phyloP scores from a whole-genome alignment of 2,888 invertebrate species.

The Phortica magna region DNA sequence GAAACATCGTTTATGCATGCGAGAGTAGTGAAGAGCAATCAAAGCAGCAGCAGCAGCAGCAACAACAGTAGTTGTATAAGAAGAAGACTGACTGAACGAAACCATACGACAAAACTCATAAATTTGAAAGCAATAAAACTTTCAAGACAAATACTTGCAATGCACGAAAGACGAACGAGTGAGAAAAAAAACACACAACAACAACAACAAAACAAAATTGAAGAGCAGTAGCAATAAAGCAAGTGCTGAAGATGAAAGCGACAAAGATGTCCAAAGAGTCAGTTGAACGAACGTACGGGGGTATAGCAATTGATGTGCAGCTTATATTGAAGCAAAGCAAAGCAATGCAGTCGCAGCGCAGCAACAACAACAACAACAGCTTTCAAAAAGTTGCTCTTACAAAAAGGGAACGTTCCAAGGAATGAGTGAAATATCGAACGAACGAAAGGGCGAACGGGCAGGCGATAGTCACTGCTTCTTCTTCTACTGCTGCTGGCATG shows the following conservation, averaged over 20 bases:
- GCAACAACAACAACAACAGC: no score
- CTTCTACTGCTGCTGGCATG: no score
- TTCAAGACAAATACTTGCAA: slow-evolving; percentile 75
- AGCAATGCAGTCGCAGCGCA: no score
- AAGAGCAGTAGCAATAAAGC: neutral
- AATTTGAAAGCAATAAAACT: slow-evolving; percentile 76
- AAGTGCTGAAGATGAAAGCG: neutral
- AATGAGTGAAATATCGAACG: no score
- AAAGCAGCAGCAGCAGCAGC: slow-evolving; percentile 8
- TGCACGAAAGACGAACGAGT: slow-evolving; percentile 16
- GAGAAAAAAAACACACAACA: neutral
- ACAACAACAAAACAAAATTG: neutral
- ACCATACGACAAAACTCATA: slow-evolving; percentile 64
- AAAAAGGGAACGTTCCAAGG: no score
- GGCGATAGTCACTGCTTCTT: no score
- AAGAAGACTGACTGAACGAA: slow-evolving; percentile 49
- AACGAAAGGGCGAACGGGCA: no score
- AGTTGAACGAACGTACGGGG: neutral
- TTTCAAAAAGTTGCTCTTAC: no score
- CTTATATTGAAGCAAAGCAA: no score
- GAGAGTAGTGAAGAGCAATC: slow-evolving; percentile 5
- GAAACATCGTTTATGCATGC: neutral
- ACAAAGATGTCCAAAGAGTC: neutral
- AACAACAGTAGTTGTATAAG: slow-evolving; percentile 5
- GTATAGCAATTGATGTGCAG: neutral